Conservation (phyloP, 1,140 invertebrate species). For the Cylas formicarius region DNA sequence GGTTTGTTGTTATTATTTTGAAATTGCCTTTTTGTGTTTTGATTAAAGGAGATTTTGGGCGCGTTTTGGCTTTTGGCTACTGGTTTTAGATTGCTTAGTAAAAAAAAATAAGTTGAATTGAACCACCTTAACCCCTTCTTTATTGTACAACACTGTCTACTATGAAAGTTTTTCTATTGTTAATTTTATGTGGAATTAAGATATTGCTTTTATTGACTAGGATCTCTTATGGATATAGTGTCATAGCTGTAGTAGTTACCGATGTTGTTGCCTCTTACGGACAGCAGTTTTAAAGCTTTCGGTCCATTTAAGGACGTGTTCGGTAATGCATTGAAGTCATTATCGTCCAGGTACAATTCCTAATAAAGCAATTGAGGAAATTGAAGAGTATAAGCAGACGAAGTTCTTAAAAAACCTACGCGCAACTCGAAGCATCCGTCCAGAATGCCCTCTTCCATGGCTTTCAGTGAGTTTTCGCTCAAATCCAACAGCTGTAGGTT, state of each 20-base stretch:
- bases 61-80: too few species aligned
- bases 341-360: conserved; percentile 73
- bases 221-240: too few species aligned
- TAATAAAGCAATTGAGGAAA: conserved; percentile 37
- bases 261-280: conserved; percentile 71
- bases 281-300: conserved; percentile 59
- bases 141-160: too few species aligned
- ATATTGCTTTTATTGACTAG: too few species aligned
- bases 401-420: conserved; percentile 43
- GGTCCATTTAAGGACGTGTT: conserved; percentile 72
- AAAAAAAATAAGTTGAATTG: too few species aligned
- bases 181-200: too few species aligned
- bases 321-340: conserved; percentile 68
- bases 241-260: conserved; percentile 47
- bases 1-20: too few species aligned
- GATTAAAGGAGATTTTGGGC: too few species aligned
- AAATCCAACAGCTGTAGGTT: conserved; percentile 69
- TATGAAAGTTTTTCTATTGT: too few species aligned
- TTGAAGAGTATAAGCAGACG: not conserved
- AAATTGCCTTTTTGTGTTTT: too few species aligned
- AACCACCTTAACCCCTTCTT: too few species aligned
- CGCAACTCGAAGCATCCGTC: conserved; percentile 70
- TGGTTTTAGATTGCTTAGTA: too few species aligned
- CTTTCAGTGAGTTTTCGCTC: conserved; percentile 67
- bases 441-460: conserved; percentile 76